phyloP scores from a whole-genome alignment of 2,797 vertebrate genomes.

The Sebastes iracundus region DNA sequence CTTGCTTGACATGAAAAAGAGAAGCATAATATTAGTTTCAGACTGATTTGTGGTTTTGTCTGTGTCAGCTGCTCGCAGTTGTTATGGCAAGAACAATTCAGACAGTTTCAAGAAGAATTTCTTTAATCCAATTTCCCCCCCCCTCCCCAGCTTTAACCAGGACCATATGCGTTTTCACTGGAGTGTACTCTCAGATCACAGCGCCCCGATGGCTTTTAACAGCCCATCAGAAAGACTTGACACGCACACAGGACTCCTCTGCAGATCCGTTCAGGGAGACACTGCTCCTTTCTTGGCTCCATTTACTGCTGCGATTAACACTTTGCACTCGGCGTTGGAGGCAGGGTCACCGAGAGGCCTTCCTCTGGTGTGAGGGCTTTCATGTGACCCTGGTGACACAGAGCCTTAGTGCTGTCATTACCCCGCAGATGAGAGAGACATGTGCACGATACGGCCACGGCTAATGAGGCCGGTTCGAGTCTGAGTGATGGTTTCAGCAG shows the following conservation, averaged over 20 bases:
- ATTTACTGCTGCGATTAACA: constrained; percentile 52
- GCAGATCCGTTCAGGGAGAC: constrained; percentile 50
- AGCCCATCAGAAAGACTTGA: constrained; percentile 70
- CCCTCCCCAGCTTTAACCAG: constrained; percentile 51
- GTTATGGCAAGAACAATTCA: constrained; percentile 61
- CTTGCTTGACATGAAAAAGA: constrained; percentile 65
- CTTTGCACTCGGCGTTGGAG: constrained; percentile 33
- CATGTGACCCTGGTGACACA: constrained; percentile 46
- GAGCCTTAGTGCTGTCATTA: constrained; percentile 19
- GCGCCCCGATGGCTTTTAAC: constrained; percentile 63
- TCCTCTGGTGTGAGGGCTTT: constrained; percentile 24
- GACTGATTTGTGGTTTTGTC: constrained; percentile 77
- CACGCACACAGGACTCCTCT: constrained; percentile 45
- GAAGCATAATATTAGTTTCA: constrained; percentile 77
- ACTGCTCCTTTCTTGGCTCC: constrained; percentile 41
- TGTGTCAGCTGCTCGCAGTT: constrained; percentile 74
- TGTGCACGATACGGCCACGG: constrained; percentile 3
- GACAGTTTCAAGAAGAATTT: constrained; percentile 65
- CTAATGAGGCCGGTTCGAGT: constrained; percentile 19
- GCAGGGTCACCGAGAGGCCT: constrained; percentile 35
- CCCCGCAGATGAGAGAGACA: constrained; percentile 31
- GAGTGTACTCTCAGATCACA: constrained; percentile 59
- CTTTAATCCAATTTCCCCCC: constrained; percentile 75
- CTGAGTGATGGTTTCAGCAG: constrained; percentile 50
- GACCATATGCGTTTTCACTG: constrained; percentile 77